A percentile compares a stretch with the other conserved stretches of the same genome.
Conservation (phyloP, 2,797 vertebrate species). For the Myotis vivesi region DNA sequence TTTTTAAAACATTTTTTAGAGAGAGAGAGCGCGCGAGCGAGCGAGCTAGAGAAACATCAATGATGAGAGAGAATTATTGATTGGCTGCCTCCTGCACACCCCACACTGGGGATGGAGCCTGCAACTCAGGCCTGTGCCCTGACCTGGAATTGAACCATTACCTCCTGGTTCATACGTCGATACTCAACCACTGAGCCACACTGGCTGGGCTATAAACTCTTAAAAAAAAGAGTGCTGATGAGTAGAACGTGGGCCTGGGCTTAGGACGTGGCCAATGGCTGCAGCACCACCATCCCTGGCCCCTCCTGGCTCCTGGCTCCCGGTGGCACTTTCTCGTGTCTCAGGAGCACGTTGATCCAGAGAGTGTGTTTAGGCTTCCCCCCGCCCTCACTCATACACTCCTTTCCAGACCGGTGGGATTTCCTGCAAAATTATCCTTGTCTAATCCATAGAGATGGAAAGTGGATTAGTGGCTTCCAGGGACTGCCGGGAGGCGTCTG, state of each 20-base stretch:
- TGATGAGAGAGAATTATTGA: too few species aligned
- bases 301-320: neutral
- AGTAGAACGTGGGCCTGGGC: neutral
- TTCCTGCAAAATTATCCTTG: conserved; percentile 66
- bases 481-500: conserved; percentile 16
- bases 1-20: too few species aligned
- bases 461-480: conserved; percentile 67
- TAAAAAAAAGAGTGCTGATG: neutral
- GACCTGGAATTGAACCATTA: too few species aligned
- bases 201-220: neutral
- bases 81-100: too few species aligned
- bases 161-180: too few species aligned
- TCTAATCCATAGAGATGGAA: conserved; percentile 65
- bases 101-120: too few species aligned
- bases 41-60: too few species aligned
- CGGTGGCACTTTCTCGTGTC: neutral
- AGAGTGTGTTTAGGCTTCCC: neutral
- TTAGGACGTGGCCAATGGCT: neutral
- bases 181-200: too few species aligned
- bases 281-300: too few species aligned
- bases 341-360: neutral
- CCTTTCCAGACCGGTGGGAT: conserved; percentile 23
- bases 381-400: neutral
- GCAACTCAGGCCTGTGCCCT: too few species aligned
- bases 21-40: too few species aligned